Percentiles rank a stretch among this genome's conserved stretches.
These are phyloP conservation scores for Brienomyrus brachyistius DNA, from an alignment of 2,113 vertebrate genomes.

Conservation along the genomic window DNA sequence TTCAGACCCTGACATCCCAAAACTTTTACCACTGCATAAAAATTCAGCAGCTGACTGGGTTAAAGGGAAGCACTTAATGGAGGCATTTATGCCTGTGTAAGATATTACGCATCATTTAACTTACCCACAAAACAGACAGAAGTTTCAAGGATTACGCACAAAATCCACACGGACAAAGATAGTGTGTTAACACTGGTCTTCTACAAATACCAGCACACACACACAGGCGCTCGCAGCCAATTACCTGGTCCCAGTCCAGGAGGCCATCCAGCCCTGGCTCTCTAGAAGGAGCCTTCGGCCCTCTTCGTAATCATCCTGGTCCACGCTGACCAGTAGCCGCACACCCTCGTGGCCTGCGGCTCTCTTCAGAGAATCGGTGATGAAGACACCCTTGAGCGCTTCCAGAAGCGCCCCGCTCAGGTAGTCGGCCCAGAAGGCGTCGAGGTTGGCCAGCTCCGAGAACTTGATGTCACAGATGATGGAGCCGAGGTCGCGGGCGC, in stretches of 20 bases:
- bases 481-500: constrained; percentile 76
- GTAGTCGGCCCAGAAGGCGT: constrained; percentile 87
- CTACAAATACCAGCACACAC: neutral
- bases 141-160: neutral
- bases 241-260: constrained; percentile 16
- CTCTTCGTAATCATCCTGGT: constrained; percentile 84
- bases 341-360: constrained; percentile 76
- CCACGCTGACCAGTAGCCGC: constrained; percentile 80
- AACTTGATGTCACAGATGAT: constrained; percentile 89
- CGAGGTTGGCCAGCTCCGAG: constrained; percentile 79
- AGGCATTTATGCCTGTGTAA: neutral
- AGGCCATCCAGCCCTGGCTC: constrained; percentile 13
- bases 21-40: neutral
- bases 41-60: neutral
- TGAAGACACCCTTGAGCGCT: constrained; percentile 82
- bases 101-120: neutral
- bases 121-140: neutral
- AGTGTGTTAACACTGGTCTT: neutral
- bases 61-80: neutral
- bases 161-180: neutral
- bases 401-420: constrained; percentile 79
- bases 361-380: constrained; percentile 75
- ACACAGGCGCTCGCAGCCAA: neutral
- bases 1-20: neutral
- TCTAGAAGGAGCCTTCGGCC: constrained; percentile 64